phyloP scores from a whole-genome alignment of 2,797 vertebrate species.

The Delichon dasypus region DNA sequence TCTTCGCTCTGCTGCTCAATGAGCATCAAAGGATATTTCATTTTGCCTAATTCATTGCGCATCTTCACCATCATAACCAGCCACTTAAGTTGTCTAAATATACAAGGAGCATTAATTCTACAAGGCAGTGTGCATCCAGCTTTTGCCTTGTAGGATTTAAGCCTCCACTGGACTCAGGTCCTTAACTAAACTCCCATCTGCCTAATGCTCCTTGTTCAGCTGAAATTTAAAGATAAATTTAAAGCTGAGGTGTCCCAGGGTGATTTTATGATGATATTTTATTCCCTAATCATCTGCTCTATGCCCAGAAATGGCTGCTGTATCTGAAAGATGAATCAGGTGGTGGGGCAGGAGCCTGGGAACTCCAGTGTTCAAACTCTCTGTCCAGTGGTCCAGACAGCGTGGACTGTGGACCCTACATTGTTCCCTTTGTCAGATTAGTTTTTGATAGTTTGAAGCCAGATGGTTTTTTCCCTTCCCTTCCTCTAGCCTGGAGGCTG shows the following conservation, averaged over 20 bases:
- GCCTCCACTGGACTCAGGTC: neutral
- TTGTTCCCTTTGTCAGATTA: neutral
- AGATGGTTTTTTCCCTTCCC: neutral
- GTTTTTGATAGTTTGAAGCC: neutral
- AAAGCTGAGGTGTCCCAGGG: neutral
- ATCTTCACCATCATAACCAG: constrained; percentile 18
- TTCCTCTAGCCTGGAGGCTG: neutral
- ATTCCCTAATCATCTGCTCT: neutral
- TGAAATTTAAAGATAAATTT: neutral
- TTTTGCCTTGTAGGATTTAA: neutral
- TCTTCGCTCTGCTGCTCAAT: constrained; percentile 2
- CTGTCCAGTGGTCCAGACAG: fast-evolving
- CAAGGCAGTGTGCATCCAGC: neutral
- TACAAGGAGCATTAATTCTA: constrained; percentile 8
- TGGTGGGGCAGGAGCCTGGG: fast-evolving
- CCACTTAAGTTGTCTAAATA: constrained; percentile 37
- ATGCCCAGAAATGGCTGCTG: neutral
- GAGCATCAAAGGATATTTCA: constrained; percentile 33
- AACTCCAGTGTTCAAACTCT: neutral
- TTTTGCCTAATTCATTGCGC: constrained; percentile 37
- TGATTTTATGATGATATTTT: neutral
- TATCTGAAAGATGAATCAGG: neutral
- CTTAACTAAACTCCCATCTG: neutral
- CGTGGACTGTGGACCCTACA: fast-evolving
- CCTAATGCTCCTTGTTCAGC: neutral